A percentile compares a stretch with the other conserved stretches of the same genome.
These are phyloP conservation scores for Onychorhynchus coronatus DNA, from an alignment of 2,113 vertebrate species.

Conservation along the genomic window DNA sequence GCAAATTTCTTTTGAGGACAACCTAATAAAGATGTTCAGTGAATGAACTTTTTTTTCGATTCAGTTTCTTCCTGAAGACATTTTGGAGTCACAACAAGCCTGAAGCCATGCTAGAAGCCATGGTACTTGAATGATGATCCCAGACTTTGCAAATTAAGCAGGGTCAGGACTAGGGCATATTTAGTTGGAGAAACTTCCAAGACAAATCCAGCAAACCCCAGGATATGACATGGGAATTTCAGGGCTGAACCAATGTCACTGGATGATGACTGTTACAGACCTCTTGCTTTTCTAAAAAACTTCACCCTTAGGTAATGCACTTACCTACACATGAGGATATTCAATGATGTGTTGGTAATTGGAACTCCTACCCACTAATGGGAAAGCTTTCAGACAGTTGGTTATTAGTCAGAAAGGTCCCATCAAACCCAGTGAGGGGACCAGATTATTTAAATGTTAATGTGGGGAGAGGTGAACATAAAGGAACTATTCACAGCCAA, in stretches of 20 bases:
- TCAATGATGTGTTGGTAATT: background rate
- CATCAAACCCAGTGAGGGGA: background rate
- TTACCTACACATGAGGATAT: background rate
- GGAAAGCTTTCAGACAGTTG: background rate
- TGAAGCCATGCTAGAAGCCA: background rate
- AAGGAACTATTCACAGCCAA: background rate
- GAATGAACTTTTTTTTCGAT: background rate
- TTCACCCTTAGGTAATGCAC: background rate
- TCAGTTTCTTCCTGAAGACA: background rate
- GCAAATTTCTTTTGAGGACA: background rate
- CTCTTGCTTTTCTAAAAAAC: background rate
- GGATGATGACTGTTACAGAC: background rate
- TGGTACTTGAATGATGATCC: background rate
- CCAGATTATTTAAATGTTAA: conserved; percentile 1
- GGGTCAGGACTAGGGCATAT: background rate
- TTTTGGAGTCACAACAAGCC: background rate
- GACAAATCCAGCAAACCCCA: background rate
- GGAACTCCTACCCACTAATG: background rate
- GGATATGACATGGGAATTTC: background rate
- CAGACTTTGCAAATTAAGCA: background rate
- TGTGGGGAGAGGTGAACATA: background rate
- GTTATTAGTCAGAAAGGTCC: background rate
- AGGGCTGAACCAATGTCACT: background rate
- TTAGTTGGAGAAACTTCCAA: background rate
- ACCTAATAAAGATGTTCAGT: background rate